These are phyloP conservation scores for Diplodus sargus DNA, from an alignment of 2,797 vertebrate species.

Conservation along the genomic window DNA sequence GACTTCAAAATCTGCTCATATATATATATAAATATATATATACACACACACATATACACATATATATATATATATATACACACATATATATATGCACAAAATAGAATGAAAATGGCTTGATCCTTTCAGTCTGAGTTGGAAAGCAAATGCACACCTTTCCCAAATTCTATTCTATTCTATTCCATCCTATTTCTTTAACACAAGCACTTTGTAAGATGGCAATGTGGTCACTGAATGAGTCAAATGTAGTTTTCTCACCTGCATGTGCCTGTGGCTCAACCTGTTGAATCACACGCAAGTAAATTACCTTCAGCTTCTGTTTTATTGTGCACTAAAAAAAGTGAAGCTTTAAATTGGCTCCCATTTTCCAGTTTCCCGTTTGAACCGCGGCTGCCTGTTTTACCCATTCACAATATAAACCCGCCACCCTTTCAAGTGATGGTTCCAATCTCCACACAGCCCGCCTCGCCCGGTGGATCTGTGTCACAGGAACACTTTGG, in stretches of 20 bases:
- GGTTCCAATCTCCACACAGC: conserved; percentile 60
- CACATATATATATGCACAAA: too few species aligned
- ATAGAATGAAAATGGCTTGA: background rate
- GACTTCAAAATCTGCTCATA: too few species aligned
- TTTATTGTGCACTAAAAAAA: conserved; percentile 68
- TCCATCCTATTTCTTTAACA: conserved; percentile 14
- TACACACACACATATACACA: conserved; percentile 6
- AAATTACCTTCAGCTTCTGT: conserved; percentile 62
- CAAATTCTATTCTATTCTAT: conserved; percentile 9
- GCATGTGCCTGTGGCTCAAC: conserved; percentile 38
- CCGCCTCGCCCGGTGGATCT: conserved; percentile 66
- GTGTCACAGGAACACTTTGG: conserved; percentile 74
- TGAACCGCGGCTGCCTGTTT: conserved; percentile 68
- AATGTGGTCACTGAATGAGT: conserved; percentile 32
- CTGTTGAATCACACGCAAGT: conserved; percentile 59
- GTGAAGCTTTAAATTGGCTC: conserved; percentile 62
- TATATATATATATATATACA: too few species aligned
- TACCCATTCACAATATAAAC: conserved; percentile 62
- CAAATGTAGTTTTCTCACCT: conserved; percentile 58
- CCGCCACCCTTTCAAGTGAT: conserved; percentile 64
- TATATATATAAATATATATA: background rate
- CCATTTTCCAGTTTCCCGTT: conserved; percentile 65
- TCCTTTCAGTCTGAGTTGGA: background rate
- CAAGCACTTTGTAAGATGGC: conserved; percentile 6
- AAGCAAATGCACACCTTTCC: background rate